These are phyloP conservation scores for Eremobia ochroleuca DNA, from an alignment of 2,888 invertebrate species.

Conservation along the genomic window DNA sequence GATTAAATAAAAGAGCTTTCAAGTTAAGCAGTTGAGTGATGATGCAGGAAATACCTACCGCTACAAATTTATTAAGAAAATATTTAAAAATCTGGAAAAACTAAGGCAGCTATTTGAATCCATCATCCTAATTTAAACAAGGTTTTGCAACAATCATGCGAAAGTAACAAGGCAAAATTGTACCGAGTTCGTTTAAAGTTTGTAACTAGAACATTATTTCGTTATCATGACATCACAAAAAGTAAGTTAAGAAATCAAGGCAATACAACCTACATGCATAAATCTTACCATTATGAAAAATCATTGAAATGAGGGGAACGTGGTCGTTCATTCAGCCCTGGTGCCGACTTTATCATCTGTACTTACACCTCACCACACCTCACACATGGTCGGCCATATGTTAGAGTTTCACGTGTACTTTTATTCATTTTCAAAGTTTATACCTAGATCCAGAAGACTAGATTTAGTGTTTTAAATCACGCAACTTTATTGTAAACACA, in stretches of 20 bases:
- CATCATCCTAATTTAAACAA: constrained; percentile 23
- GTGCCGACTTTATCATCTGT: neutral
- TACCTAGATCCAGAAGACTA: constrained; percentile 2
- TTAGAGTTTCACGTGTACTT: neutral
- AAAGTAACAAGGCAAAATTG: constrained; percentile 1
- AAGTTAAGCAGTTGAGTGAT: neutral
- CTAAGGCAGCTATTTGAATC: constrained; percentile 29
- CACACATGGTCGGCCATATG: constrained; percentile 7
- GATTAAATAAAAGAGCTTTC: neutral
- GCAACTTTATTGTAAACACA: constrained; percentile 2
- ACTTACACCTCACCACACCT: neutral
- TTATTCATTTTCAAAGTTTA: constrained; percentile 29
- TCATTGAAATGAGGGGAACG: neutral
- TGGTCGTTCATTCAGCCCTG: neutral
- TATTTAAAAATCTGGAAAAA: constrained; percentile 2
- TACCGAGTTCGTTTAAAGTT: constrained; percentile 1
- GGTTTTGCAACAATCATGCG: neutral
- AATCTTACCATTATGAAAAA: neutral
- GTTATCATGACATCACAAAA: neutral
- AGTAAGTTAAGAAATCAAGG: neutral
- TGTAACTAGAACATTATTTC: constrained; percentile 1
- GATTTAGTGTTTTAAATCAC: constrained; percentile 31
- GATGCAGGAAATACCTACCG: neutral
- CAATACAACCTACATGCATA: neutral
- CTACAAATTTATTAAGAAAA: constrained; percentile 1